Evolutionary conservation across 1,140 invertebrate species (phyloP).

Genomic region (Drosophila tropicalis): DNA sequence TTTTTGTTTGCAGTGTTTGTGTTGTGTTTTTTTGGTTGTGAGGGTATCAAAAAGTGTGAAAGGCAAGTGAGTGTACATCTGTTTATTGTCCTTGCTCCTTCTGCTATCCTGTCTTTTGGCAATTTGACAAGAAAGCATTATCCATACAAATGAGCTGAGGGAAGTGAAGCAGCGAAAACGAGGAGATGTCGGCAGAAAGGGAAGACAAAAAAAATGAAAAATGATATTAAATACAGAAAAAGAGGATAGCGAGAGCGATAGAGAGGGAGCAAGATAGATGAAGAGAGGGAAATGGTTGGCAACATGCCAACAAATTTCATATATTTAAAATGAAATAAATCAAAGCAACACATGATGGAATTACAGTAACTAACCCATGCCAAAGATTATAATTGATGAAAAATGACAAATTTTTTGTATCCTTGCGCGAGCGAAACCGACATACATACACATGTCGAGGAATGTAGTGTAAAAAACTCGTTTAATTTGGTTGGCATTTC

Average conservation of each 20-base stretch:
- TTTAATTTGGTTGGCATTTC: too few species aligned
- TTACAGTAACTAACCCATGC: not conserved
- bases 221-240: slow-evolving; percentile 30
- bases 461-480: not conserved
- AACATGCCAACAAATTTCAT: slow-evolving; percentile 38
- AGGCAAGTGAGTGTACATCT: slow-evolving; percentile 61
- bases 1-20: not conserved
- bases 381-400: slow-evolving; percentile 24
- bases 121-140: slow-evolving; percentile 77
- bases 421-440: not conserved
- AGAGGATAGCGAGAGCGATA: not conserved
- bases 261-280: not conserved
- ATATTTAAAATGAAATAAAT: slow-evolving; percentile 73
- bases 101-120: slow-evolving; percentile 43
- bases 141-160: slow-evolving; percentile 63
- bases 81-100: slow-evolving; percentile 25
- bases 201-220: slow-evolving; percentile 37
- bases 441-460: not conserved
- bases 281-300: slow-evolving; percentile 3
- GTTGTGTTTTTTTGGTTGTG: not conserved
- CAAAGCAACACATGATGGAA: slow-evolving; percentile 45
- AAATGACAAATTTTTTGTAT: slow-evolving; percentile 18
- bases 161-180: slow-evolving; percentile 7
- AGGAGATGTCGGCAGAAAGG: not conserved
- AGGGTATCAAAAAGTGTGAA: slow-evolving; percentile 13